These are phyloP conservation scores for Lasiurus cinereus DNA, from an alignment of 2,113 vertebrate genomes.

Conservation along the genomic window DNA sequence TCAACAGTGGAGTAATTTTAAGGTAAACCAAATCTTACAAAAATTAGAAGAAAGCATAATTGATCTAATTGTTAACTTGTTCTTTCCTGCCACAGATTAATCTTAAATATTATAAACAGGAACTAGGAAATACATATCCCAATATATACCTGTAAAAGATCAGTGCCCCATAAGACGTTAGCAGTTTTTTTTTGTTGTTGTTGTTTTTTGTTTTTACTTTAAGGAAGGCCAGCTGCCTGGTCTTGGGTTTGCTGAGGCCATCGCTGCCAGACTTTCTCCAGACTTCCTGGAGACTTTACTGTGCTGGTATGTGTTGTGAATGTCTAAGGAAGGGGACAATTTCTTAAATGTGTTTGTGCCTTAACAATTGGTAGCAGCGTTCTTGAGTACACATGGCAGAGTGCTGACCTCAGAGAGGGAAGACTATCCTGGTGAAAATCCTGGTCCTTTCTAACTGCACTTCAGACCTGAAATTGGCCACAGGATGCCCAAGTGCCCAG, in stretches of 20 bases:
- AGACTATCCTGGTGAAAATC: neutral
- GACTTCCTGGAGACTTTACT: neutral
- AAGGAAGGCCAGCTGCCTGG: neutral
- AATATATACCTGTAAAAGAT: constrained; percentile 33
- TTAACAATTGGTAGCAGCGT: neutral
- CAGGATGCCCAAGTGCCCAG: rapidly evolving
- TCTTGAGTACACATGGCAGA: neutral
- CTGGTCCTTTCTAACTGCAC: neutral
- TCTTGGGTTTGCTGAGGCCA: neutral
- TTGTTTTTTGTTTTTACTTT: neutral
- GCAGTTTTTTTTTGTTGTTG: neutral
- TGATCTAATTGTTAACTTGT: constrained; percentile 48
- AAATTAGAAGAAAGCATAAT: constrained; percentile 42
- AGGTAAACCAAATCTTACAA: constrained; percentile 50
- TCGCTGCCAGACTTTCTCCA: neutral
- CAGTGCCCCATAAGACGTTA: neutral
- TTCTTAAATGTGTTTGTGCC: neutral
- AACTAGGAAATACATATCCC: constrained; percentile 12
- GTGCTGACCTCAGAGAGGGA: neutral
- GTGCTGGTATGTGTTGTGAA: neutral
- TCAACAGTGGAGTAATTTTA: constrained; percentile 13
- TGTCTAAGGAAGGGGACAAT: neutral
- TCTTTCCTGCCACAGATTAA: constrained; percentile 49
- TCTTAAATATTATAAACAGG: constrained; percentile 31
- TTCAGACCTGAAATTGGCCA: neutral